phyloP scores from a whole-genome alignment of 2,888 invertebrate species.

The Stenurella melanura region DNA sequence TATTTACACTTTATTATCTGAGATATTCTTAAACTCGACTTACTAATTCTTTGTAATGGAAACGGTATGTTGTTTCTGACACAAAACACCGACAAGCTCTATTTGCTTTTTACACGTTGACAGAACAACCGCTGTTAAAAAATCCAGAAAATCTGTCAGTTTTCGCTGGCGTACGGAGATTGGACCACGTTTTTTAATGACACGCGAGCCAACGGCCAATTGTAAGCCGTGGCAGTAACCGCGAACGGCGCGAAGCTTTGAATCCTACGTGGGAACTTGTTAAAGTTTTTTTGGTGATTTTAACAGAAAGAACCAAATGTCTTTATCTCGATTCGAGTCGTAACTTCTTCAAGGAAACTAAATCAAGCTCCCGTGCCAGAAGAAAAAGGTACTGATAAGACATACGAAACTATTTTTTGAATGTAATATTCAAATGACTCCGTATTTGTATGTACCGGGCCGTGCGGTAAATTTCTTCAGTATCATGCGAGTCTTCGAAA shows the following conservation, averaged over 20 bases:
- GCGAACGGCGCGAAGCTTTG: conserved; percentile 15
- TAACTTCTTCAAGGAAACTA: too few species aligned
- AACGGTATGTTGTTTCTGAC: neutral
- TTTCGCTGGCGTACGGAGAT: conserved; percentile 64
- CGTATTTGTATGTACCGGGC: too few species aligned
- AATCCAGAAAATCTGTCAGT: conserved; percentile 47
- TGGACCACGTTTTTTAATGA: conserved; percentile 63
- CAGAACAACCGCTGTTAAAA: conserved; percentile 21
- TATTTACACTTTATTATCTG: neutral
- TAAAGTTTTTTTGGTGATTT: too few species aligned
- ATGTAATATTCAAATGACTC: too few species aligned
- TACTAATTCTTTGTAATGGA: neutral
- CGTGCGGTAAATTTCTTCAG: too few species aligned
- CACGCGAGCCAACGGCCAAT: neutral
- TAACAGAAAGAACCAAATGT: too few species aligned
- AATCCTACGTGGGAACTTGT: neutral
- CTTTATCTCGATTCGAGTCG: too few species aligned
- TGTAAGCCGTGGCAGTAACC: neutral
- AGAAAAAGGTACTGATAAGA: too few species aligned
- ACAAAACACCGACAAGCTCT: neutral
- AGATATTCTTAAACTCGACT: neutral
- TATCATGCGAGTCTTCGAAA: too few species aligned
- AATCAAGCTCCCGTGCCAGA: too few species aligned
- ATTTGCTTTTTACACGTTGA: conserved; percentile 39
- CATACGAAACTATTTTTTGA: too few species aligned